Base-by-base conservation (phyloP, 2,113 vertebrate species). In the Eulemur rufifrons region DNA sequence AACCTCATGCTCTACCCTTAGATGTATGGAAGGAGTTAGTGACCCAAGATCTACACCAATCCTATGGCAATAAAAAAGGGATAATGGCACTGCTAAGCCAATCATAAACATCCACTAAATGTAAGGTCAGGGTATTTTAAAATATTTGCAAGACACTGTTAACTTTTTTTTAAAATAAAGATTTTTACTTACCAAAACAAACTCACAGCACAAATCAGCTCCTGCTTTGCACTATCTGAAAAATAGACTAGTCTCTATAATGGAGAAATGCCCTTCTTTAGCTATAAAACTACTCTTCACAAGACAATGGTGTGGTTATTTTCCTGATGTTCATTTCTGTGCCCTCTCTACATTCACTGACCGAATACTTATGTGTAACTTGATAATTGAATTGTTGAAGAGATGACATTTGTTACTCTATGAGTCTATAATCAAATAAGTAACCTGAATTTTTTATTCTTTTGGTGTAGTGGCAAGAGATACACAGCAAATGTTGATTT, bases 111-210 rank as follows among this genome's bases (percentile, higher is more conserved):
- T 34, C 11, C 52, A 64, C 17, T 82, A 68, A 73, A 63, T 91
- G 34, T 63, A 66, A 66, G 20, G 34, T 50, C n/a, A n/a, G 7
- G 15, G n/a, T 4, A 92, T 76, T 59, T 52, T 11, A 54, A 88
- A 64, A 86, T 61, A 92, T 83, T 86, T 81, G 21, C 5, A 95
- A 91, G 32, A 50, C 34, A 47, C 5, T 80, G 12, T 54, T 85
- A 59, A 18, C 1, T 54, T 54, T 52, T 52, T 54, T 54, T 21
- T 42, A 73, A 59, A 92, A 64, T n/a, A 54, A 77, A 69, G 4
- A 37, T 29, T 93, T 84, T 77, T 95, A 74, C 50, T 73, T 91
- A 86, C 54, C 17, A 42, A 91, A 90, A 86, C 15, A 39, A 81
- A 73, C 13, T 85, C 39, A 61, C n/a, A 69, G 18, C 54, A 56